Percentiles rank a stretch among this genome's conserved stretches.
Conservation (phyloP, 2,888 invertebrate species). For the Drosophila pseudotalamancana region DNA sequence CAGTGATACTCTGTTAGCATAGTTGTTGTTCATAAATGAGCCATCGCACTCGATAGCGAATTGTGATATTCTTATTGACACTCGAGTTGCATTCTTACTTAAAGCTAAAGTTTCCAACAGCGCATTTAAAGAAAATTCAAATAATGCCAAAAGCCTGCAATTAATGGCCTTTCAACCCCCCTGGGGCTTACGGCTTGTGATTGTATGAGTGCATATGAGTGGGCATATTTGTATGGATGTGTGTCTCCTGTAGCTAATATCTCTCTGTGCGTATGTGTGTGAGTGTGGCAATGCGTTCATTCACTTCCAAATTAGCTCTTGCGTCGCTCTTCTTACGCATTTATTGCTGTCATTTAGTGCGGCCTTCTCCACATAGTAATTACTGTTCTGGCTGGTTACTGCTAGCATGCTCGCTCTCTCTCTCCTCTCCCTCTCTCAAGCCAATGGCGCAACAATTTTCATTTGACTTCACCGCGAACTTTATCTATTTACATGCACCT, state of each 20-base stretch:
- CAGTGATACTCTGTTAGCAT: slow-evolving; percentile 1
- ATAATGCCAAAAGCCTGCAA: slow-evolving; percentile 12
- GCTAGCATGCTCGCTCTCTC: neutral
- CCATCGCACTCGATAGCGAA: neutral
- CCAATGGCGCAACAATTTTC: slow-evolving; percentile 30
- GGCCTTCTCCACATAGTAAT: slow-evolving; percentile 46
- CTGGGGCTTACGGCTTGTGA: slow-evolving; percentile 9
- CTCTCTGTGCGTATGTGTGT: slow-evolving; percentile 6
- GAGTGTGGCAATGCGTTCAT: slow-evolving; percentile 35
- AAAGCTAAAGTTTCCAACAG: neutral
- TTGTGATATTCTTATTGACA: neutral
- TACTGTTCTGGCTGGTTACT: slow-evolving; percentile 21
- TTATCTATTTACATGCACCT: slow-evolving; percentile 62
- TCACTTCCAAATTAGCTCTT: slow-evolving; percentile 53
- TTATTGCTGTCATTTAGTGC: slow-evolving; percentile 50
- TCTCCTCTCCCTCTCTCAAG: slow-evolving; percentile 4
- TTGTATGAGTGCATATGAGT: neutral
- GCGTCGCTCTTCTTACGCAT: slow-evolving; percentile 23
- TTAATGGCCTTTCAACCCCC: neutral
- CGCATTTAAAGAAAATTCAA: neutral
- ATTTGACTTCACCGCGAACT: slow-evolving; percentile 17
- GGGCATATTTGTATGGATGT: neutral
- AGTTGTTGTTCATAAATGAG: neutral
- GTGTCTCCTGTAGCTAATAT: neutral
- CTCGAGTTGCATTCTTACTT: neutral